Percentiles rank a stretch among this genome's conserved stretches.
Evolutionary conservation across 1,140 invertebrate species (phyloP).

Genomic region (Platyscapa corneri): DNA sequence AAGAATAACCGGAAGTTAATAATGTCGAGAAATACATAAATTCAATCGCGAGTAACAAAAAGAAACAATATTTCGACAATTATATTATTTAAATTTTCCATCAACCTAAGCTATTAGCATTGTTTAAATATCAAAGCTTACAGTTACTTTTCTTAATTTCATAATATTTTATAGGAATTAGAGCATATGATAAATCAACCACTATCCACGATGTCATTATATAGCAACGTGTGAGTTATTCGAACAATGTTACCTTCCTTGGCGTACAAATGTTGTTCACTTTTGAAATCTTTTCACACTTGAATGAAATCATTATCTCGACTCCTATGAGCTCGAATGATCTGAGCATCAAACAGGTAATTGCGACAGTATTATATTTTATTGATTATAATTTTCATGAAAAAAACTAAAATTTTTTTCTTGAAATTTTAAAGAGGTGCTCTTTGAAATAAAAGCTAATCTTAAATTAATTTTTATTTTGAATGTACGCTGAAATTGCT

Average conservation of each 20-base stretch:
- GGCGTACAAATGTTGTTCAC: not conserved
- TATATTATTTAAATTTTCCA: not conserved
- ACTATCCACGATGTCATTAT: slow-evolving; percentile 7
- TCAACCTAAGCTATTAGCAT: not conserved
- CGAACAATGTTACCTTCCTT: not conserved
- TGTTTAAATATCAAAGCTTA: not conserved
- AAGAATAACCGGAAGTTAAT: slow-evolving; percentile 14
- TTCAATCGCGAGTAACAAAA: too few relatives aligned
- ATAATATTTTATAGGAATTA: not conserved
- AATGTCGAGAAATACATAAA: not conserved
- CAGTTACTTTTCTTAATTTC: not conserved
- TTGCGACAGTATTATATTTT: not conserved
- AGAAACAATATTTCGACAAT: not conserved
- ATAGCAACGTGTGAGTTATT: not conserved
- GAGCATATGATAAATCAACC: not conserved
- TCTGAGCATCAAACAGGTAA: not conserved
- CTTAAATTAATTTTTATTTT: too few relatives aligned
- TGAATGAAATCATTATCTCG: not conserved
- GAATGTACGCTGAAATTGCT: too few relatives aligned
- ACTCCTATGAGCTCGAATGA: not conserved
- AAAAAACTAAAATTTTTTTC: not conserved
- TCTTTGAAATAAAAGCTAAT: too few relatives aligned
- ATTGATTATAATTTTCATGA: not conserved
- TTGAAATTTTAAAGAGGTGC: too few relatives aligned
- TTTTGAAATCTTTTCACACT: not conserved